phyloP scores from a whole-genome alignment of 1,140 invertebrate genomes.

The Cydia strobilella region DNA sequence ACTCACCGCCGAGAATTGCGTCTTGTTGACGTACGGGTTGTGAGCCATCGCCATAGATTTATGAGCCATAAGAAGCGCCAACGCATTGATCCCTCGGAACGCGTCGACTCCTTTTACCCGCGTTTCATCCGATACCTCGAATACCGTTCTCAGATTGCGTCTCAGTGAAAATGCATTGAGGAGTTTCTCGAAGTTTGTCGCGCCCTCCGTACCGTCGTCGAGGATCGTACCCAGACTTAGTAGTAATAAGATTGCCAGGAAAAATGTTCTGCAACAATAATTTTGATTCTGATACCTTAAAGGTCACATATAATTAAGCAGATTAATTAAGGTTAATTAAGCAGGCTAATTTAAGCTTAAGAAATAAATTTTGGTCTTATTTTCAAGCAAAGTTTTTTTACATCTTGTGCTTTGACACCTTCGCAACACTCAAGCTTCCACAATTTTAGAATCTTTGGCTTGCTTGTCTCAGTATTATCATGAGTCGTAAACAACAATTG shows the following conservation, averaged over 20 bases:
- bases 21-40: conserved; percentile 85
- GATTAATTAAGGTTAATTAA: no score
- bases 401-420: no score
- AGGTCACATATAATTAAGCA: no score
- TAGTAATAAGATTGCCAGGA: conserved; percentile 63
- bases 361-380: no score
- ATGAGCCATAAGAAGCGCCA: conserved; percentile 84
- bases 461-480: no score
- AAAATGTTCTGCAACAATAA: conserved; percentile 68
- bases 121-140: conserved; percentile 77
- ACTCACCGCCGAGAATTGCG: conserved; percentile 84
- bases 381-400: no score
- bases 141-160: conserved; percentile 82
- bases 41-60: conserved; percentile 88
- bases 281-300: neutral
- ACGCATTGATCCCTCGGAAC: conserved; percentile 84
- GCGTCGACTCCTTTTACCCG: conserved; percentile 85
- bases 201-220: conserved; percentile 66
- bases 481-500: no score
- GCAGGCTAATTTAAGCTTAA: no score
- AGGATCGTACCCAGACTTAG: conserved; percentile 68
- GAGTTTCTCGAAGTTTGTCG: conserved; percentile 69
- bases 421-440: no score
- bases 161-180: conserved; percentile 85
- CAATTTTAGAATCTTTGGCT: no score